A percentile compares a stretch with the other conserved stretches of the same genome.
Conservation (phyloP, 1,140 invertebrate genomes). For the Brachionus rotundiformis region DNA sequence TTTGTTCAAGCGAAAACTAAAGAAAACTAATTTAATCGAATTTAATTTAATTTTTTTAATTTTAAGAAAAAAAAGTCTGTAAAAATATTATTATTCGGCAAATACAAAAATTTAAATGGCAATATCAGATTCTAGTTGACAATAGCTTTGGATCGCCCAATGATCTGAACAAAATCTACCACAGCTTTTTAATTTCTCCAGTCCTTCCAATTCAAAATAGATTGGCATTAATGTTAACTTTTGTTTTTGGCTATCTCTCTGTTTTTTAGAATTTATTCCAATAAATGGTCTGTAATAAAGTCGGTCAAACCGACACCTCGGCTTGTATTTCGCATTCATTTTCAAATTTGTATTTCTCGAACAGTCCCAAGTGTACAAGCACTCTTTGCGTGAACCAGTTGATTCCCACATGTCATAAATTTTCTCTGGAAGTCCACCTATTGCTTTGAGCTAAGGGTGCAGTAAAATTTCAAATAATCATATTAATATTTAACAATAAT, state of each 20-base stretch:
- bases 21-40: too few relatives aligned
- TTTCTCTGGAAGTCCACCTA: constrained; percentile 64
- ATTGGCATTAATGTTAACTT: constrained; percentile 60
- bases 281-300: constrained; percentile 64
- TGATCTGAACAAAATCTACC: constrained; percentile 70
- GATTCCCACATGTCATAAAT: constrained; percentile 68
- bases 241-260: neutral
- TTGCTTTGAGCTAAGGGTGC: constrained; percentile 59
- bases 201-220: constrained; percentile 69
- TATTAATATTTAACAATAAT: neutral
- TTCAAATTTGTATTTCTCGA: constrained; percentile 52
- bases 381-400: constrained; percentile 67
- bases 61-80: neutral
- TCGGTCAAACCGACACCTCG: constrained; percentile 68
- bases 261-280: constrained; percentile 40
- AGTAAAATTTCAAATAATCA: neutral
- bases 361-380: constrained; percentile 69
- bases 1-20: too few relatives aligned
- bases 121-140: constrained; percentile 2
- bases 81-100: neutral
- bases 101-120: neutral
- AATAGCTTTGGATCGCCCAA: constrained; percentile 67
- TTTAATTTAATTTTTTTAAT: neutral
- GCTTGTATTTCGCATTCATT: constrained; percentile 63
- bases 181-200: constrained; percentile 66